phyloP scores from a whole-genome alignment of 1,140 invertebrate species.

The Platyura marginata region DNA sequence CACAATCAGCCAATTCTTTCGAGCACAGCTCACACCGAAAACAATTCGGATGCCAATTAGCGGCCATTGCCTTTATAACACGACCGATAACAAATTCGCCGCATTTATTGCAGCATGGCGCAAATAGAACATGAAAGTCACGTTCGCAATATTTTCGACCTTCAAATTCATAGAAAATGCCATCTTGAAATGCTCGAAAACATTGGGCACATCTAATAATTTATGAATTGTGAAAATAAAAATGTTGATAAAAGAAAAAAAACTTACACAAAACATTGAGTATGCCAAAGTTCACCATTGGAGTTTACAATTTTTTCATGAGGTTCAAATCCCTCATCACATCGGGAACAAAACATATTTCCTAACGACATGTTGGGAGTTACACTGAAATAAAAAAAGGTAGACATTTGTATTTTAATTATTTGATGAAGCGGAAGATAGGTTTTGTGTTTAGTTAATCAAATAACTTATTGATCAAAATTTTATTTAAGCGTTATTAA shows the following conservation, averaged over 20 bases:
- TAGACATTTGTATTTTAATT: no score
- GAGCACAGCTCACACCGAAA: conserved; percentile 91
- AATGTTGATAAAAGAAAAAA: conserved; percentile 1
- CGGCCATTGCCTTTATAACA: conserved; percentile 98
- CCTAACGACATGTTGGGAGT: conserved; percentile 36
- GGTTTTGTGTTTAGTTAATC: no score
- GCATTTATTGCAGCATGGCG: conserved; percentile 95
- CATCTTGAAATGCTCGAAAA: conserved; percentile 93
- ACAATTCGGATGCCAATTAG: conserved; percentile 95
- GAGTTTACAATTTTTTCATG: conserved; percentile 99
- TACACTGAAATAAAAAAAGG: no score
- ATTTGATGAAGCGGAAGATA: no score
- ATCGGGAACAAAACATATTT: conserved; percentile 85
- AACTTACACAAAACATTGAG: conserved; percentile 96
- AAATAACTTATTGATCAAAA: no score
- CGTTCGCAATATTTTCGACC: conserved; percentile 98
- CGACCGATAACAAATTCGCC: conserved; percentile 92
- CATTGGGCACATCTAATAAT: conserved; percentile 87
- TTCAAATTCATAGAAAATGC: conserved; percentile 98
- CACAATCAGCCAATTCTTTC: conserved; percentile 82
- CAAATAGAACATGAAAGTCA: conserved; percentile 97
- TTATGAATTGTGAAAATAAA: conserved; percentile 1
- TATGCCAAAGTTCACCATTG: conserved; percentile 96
- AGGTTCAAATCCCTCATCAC: conserved; percentile 81
- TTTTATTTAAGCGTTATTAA: no score